Evolutionary conservation across 2,113 vertebrate genomes (phyloP).

Genomic region (Peromyscus leucopus): DNA sequence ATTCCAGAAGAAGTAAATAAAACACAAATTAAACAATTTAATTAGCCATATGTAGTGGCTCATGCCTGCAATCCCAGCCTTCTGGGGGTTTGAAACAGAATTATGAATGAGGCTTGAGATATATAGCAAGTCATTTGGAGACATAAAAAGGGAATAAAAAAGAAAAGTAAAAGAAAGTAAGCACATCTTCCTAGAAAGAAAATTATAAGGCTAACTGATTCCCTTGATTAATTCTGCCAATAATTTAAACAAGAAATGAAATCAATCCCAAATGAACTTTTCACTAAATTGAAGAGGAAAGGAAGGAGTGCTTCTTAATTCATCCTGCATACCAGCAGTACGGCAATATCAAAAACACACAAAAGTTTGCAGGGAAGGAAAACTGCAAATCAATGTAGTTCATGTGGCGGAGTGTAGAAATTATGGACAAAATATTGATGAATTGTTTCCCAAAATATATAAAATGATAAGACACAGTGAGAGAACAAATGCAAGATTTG

Average conservation of each 20-base stretch:
- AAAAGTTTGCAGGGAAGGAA: background rate
- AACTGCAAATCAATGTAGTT: background rate
- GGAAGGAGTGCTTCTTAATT: background rate
- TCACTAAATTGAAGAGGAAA: conserved; percentile 9
- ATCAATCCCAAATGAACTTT: conserved; percentile 1
- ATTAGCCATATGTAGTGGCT: background rate
- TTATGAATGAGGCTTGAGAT: background rate
- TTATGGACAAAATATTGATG: background rate
- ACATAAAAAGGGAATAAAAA: background rate
- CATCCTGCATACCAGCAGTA: background rate
- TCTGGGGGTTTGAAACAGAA: background rate
- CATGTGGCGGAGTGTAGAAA: background rate
- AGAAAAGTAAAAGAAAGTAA: background rate
- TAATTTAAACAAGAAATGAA: background rate
- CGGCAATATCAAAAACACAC: background rate
- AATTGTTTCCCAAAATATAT: background rate
- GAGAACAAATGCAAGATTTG: background rate
- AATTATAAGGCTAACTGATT: background rate
- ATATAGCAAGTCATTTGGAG: background rate
- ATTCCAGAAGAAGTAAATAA: background rate
- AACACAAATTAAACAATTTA: conserved; percentile 23
- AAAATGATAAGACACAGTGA: background rate
- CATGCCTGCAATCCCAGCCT: background rate
- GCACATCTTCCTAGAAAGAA: background rate
- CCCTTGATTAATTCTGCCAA: background rate